Conservation (phyloP, 2,797 vertebrate species). For the Rhabdophis nuchalis region DNA sequence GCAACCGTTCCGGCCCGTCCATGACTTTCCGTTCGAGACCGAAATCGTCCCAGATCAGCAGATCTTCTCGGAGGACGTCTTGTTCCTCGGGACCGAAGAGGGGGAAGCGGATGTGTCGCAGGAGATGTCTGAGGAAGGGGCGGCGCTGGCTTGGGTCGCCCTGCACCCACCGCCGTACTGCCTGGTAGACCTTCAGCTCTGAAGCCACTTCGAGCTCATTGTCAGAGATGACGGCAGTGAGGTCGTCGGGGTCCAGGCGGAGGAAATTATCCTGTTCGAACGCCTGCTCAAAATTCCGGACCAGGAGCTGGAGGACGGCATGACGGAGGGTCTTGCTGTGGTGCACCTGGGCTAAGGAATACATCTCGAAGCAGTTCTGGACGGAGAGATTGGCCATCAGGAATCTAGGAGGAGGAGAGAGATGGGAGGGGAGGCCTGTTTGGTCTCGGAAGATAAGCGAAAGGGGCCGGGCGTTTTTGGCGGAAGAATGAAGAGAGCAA, state of each 20-base stretch:
- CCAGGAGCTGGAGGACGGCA: slow-evolving; percentile 74
- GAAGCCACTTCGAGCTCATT: slow-evolving; percentile 77
- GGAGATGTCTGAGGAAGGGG: not conserved
- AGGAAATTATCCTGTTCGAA: slow-evolving; percentile 76
- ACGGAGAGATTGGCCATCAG: slow-evolving; percentile 75
- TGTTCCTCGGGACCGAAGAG: slow-evolving; percentile 17
- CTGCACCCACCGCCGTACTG: slow-evolving; percentile 76
- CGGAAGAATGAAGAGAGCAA: not conserved
- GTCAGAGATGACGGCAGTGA: slow-evolving; percentile 76
- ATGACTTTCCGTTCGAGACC: slow-evolving; percentile 71
- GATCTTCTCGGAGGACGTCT: not conserved
- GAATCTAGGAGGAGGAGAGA: slow-evolving; percentile 64
- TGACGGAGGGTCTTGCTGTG: slow-evolving; percentile 76
- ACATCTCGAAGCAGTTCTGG: slow-evolving; percentile 82
- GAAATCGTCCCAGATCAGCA: slow-evolving; percentile 21
- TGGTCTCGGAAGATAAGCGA: not conserved
- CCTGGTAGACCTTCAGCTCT: slow-evolving; percentile 76
- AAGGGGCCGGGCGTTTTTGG: not conserved
- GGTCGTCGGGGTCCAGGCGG: slow-evolving; percentile 74
- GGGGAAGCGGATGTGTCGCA: slow-evolving; percentile 7
- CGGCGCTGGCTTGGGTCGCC: not conserved
- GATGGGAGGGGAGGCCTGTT: slow-evolving; percentile 44
- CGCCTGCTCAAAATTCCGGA: slow-evolving; percentile 73
- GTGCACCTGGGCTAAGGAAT: slow-evolving; percentile 78
- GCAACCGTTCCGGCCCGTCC: slow-evolving; percentile 65